Conservation (phyloP, 2,888 invertebrate genomes). For the Habroteleia sp. region DNA sequence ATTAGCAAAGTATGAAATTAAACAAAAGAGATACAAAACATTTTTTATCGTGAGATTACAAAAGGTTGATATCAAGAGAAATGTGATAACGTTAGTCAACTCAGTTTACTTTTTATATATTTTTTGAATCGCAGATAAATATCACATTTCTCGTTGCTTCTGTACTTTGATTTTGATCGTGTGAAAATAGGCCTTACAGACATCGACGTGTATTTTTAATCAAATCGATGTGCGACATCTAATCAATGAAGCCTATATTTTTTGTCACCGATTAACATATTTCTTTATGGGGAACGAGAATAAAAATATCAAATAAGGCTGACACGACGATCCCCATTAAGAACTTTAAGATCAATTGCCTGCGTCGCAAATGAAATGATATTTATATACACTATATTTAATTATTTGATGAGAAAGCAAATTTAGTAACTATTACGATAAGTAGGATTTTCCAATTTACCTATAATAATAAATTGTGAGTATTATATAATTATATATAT, state of each 20-base stretch:
- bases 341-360: slow-evolving; percentile 69
- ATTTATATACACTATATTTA: slow-evolving; percentile 55
- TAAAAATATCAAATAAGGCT: slow-evolving; percentile 43
- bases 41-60: slow-evolving; percentile 9
- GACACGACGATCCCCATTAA: slow-evolving; percentile 37
- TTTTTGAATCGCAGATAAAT: slow-evolving; percentile 32
- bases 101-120: slow-evolving; percentile 42
- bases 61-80: slow-evolving; percentile 60
- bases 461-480: too few relatives aligned
- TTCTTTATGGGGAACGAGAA: slow-evolving; percentile 37
- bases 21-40: slow-evolving; percentile 2
- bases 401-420: slow-evolving; percentile 46
- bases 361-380: slow-evolving; percentile 66
- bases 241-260: slow-evolving; percentile 48
- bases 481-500: slow-evolving; percentile 71
- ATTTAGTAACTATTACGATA: slow-evolving; percentile 68
- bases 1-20: slow-evolving; percentile 8
- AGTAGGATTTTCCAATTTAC: slow-evolving; percentile 76
- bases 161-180: slow-evolving; percentile 27
- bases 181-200: slow-evolving; percentile 50
- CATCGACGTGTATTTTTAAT: slow-evolving; percentile 50
- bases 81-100: slow-evolving; percentile 66
- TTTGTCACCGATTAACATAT: slow-evolving; percentile 32
- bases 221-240: slow-evolving; percentile 37
- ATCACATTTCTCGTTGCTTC: slow-evolving; percentile 40